Evolutionary conservation across 2,797 vertebrate species (phyloP).

Genomic region (Linurgus olivaceus): DNA sequence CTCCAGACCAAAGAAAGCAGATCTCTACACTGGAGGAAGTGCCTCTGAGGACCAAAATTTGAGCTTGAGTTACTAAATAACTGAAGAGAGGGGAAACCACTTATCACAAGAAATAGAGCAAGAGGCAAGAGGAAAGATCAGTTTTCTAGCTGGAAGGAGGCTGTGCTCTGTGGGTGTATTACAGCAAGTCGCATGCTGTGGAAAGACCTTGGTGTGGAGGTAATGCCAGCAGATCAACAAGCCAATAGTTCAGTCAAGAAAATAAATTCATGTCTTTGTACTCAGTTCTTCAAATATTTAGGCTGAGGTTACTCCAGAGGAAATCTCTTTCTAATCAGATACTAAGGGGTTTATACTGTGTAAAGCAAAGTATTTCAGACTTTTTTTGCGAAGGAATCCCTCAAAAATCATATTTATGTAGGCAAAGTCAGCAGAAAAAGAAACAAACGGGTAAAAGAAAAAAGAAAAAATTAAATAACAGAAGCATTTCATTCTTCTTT

Average conservation of each 20-base stretch:
- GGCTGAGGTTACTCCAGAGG: not conserved
- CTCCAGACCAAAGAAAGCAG: not conserved
- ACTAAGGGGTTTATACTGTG: not conserved
- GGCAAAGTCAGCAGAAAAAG: not conserved
- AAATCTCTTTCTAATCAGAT: not conserved
- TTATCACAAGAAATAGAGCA: not conserved
- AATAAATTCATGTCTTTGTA: not conserved
- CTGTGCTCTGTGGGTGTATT: not conserved
- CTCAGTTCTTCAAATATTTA: constrained; percentile 28
- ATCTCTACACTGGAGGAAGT: not conserved
- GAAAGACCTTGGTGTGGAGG: not conserved
- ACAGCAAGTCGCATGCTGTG: not conserved
- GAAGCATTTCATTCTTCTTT: not conserved
- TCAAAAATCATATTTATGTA: not conserved
- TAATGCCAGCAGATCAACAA: not conserved
- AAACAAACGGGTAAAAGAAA: not conserved
- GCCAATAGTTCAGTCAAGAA: not conserved
- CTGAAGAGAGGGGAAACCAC: constrained; percentile 7
- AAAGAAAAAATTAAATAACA: not conserved
- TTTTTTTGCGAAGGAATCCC: not conserved
- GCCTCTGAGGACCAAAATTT: not conserved
- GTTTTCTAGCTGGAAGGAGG: not conserved
- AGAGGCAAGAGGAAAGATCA: not conserved
- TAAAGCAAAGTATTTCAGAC: not conserved
- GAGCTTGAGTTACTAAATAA: constrained; percentile 26